Evolutionary conservation across 2,797 vertebrate genomes (phyloP).

Genomic region (Ceyx erithaca): DNA sequence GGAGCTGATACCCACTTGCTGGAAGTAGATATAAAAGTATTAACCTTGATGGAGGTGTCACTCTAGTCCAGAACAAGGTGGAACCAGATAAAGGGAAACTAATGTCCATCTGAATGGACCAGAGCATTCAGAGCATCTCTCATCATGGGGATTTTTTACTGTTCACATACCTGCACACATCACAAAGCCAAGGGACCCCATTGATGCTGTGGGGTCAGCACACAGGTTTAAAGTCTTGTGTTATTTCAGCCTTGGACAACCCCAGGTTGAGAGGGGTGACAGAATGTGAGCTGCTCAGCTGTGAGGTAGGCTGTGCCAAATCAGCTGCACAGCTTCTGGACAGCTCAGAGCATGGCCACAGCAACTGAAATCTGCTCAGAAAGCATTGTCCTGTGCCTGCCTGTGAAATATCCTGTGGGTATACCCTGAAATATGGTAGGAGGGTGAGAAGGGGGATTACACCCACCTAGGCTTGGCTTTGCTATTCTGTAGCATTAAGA

Average conservation of each 20-base stretch:
- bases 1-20: neutral
- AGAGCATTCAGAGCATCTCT: neutral
- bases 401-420: neutral
- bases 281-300: neutral
- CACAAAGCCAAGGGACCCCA: neutral
- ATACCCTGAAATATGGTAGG: rapidly evolving
- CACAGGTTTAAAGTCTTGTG: rapidly evolving
- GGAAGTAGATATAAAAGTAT: neutral
- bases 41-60: neutral
- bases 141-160: neutral
- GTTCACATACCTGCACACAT: rapidly evolving
- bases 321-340: constrained; percentile 13
- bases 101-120: neutral
- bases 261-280: neutral
- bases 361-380: neutral
- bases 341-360: neutral
- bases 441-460: neutral
- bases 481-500: neutral
- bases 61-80: neutral
- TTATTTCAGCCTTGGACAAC: neutral
- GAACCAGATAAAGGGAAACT: neutral
- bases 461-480: neutral
- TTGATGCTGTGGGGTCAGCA: rapidly evolving
- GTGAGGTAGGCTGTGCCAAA: neutral
- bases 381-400: neutral